Evolutionary conservation across 2,888 invertebrate species (phyloP), one percentile per base, ranked within the genome.

Genomic region (Ornithoptera alexandrae): DNA sequence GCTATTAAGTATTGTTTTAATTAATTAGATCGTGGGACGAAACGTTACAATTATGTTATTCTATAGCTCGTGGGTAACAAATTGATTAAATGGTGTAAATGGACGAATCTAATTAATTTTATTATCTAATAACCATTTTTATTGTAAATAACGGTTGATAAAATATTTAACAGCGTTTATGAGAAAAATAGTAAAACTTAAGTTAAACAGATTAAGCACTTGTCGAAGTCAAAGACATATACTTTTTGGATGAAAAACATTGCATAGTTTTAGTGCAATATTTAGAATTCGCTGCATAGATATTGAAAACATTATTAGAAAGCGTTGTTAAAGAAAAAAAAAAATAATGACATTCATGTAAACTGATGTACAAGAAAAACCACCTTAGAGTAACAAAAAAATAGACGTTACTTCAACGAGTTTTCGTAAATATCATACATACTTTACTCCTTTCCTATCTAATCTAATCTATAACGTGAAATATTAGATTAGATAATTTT

Each of bases 11-110:
- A 67, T 62, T 57, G 36, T 59, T 67, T 65, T 53, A 66, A 64
- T 66, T 69, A 69, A 70, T 69, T 70, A 63, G 70, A 39, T 59
- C 36, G 63, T 56, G 20, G 63, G 53, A 53, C 70, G 50, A 60
- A 60, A 50, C 53, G 69, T 66, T 60, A 42, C 66, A 58, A 53
- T 66, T 59, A 67, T 70, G 62, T 62, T 66, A 56, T 30, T 18
- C 39, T 58, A 62, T 61, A 36, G 58, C 50, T 46, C 18, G 58
- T 62, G 58, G n/a, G 18, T 36, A 58, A 46, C 17, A 59, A 62
- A 69, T 56, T 60, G 61, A 65, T 69, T 69, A 69, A 69, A 65
- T 65, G 61, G 42, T 61, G 60, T 15, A 22, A 56, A 59, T 30
- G 17, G 15, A 18, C 24, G 20, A 22, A 46, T 59, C 50, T 50